Percentiles rank a stretch among this genome's conserved stretches.
Evolutionary conservation across 2,113 vertebrate species (phyloP).

Genomic region (Neofelis nebulosa): DNA sequence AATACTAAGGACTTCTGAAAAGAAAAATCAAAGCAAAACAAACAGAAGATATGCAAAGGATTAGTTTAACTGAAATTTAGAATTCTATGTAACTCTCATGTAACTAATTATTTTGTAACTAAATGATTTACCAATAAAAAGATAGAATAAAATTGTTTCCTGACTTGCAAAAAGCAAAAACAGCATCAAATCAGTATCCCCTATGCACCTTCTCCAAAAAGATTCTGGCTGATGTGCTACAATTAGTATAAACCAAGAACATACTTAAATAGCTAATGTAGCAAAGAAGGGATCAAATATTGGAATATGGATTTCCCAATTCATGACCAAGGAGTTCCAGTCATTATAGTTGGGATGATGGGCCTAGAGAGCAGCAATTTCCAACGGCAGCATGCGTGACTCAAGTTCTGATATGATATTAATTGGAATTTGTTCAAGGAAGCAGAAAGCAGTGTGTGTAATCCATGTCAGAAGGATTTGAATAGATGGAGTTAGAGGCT

Average conservation of each 20-base stretch:
- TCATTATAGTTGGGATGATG: background rate
- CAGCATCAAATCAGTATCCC: background rate
- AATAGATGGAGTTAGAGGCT: background rate
- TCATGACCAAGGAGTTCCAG: background rate
- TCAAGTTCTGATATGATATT: background rate
- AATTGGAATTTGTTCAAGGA: background rate
- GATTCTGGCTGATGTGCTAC: background rate
- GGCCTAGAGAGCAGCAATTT: background rate
- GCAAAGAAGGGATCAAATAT: background rate
- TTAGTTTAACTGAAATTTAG: background rate
- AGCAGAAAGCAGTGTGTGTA: background rate
- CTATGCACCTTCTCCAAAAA: background rate
- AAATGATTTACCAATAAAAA: background rate
- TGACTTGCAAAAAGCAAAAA: background rate
- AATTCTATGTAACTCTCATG: background rate
- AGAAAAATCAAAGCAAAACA: background rate
- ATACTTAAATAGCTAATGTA: background rate
- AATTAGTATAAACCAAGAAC: background rate
- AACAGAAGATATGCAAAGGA: background rate
- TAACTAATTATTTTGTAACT: background rate
- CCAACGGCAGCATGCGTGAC: background rate
- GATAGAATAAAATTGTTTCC: background rate
- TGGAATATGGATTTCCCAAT: background rate
- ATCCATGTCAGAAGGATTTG: background rate
- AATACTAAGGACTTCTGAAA: background rate